phyloP scores from a whole-genome alignment of 2,888 invertebrate species.

The Smittia aterrima region DNA sequence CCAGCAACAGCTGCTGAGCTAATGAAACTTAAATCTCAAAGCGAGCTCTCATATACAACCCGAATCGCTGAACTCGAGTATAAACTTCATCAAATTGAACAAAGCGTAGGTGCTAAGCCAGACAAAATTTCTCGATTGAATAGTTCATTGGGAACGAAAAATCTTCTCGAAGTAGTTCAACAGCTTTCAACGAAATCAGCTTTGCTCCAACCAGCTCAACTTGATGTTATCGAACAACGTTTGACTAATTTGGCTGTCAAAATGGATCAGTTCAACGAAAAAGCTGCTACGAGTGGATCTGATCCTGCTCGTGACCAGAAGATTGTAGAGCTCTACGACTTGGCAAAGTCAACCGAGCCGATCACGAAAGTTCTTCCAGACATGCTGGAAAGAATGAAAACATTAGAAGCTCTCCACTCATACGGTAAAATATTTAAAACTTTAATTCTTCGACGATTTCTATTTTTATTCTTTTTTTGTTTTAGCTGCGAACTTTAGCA shows the following conservation, averaged over 20 bases:
- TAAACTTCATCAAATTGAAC: conserved; percentile 79
- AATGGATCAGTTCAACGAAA: conserved; percentile 67
- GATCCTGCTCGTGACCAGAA: conserved; percentile 33
- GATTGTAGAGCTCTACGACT: conserved; percentile 68
- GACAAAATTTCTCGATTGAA: conserved; percentile 61
- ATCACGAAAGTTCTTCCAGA: conserved; percentile 73
- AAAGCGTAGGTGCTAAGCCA: conserved; percentile 75
- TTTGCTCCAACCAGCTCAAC: conserved; percentile 74
- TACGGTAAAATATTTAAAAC: conserved; percentile 64
- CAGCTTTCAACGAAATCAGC: conserved; percentile 76
- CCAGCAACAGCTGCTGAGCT: conserved; percentile 57
- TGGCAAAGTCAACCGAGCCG: conserved; percentile 82
- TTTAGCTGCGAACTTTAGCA: conserved; percentile 84
- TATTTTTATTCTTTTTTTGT: conserved; percentile 43
- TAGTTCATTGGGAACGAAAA: conserved; percentile 50
- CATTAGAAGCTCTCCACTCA: conserved; percentile 82
- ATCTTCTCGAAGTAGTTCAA: conserved; percentile 71
- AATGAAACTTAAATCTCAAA: conserved; percentile 56
- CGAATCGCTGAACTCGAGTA: conserved; percentile 77
- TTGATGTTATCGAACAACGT: conserved; percentile 82
- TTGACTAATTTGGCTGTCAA: conserved; percentile 71
- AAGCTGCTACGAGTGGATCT: conserved; percentile 51
- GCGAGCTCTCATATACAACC: conserved; percentile 67
- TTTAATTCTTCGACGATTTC: conserved; percentile 37
- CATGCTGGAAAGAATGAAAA: conserved; percentile 79